Percentiles rank a stretch among this genome's conserved stretches.
Evolutionary conservation across 2,888 invertebrate species (phyloP).

Genomic region (Drosophila anomalata): DNA sequence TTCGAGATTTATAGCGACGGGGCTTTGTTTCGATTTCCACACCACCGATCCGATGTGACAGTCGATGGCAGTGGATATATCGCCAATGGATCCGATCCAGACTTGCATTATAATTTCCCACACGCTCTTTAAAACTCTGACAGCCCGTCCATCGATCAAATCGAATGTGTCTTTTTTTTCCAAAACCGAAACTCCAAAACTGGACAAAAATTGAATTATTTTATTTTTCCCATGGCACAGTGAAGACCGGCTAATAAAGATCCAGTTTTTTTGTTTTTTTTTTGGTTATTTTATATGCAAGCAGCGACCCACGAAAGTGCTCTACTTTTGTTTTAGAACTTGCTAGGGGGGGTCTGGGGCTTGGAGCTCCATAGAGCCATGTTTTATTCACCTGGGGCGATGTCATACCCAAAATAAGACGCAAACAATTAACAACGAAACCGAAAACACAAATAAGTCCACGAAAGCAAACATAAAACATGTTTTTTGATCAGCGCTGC

Average conservation of each 20-base stretch:
- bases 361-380: not conserved
- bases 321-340: slow-evolving; percentile 65
- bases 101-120: slow-evolving; percentile 39
- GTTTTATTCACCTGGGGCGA: slow-evolving; percentile 68
- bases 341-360: not conserved
- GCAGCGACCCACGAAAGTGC: slow-evolving; percentile 59
- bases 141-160: slow-evolving; percentile 43
- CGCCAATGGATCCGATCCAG: slow-evolving; percentile 12
- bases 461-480: slow-evolving; percentile 39
- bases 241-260: slow-evolving; percentile 18
- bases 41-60: slow-evolving; percentile 6
- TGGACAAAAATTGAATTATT: slow-evolving; percentile 29
- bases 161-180: too few relatives aligned
- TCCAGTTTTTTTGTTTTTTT: slow-evolving; percentile 18
- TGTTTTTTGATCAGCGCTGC: slow-evolving; percentile 18
- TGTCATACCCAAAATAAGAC: slow-evolving; percentile 55
- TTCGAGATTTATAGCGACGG: not conserved
- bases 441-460: slow-evolving; percentile 35
- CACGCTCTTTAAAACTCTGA: slow-evolving; percentile 26
- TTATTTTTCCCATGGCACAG: slow-evolving; percentile 28
- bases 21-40: not conserved
- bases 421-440: slow-evolving; percentile 26
- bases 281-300: slow-evolving; percentile 59
- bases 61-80: slow-evolving; percentile 16
- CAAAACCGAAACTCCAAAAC: slow-evolving; percentile 8